These are phyloP conservation scores for Prionchulus punctatus DNA, from an alignment of 2,888 invertebrate genomes.

Conservation along the genomic window DNA sequence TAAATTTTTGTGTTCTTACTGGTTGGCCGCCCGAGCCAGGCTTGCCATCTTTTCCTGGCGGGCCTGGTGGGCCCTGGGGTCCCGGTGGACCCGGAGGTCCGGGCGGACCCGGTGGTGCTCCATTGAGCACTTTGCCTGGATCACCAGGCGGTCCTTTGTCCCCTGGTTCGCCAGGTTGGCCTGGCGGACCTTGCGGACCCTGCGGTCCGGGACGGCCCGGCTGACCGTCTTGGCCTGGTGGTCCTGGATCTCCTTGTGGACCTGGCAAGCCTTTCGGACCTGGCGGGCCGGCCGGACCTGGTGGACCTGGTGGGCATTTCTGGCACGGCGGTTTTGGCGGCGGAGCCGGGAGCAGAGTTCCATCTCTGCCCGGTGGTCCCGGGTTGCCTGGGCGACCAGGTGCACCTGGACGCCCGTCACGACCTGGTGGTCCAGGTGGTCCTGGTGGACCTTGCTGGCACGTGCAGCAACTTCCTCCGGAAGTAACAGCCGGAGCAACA, in stretches of 20 bases:
- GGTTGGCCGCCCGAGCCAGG: conserved; percentile 1
- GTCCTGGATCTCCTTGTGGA: conserved; percentile 5
- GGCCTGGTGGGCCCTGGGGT: conserved; percentile 3
- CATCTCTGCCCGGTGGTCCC: conserved; percentile 9
- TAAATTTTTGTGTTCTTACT: background rate
- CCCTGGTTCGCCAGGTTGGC: background rate
- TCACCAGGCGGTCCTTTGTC: conserved; percentile 6
- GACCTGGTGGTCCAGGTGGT: conserved; percentile 6
- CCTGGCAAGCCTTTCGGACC: conserved; percentile 10
- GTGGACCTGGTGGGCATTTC: conserved; percentile 5
- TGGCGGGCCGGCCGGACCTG: conserved; percentile 4
- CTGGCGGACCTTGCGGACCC: conserved; percentile 11
- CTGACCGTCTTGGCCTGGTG: conserved; percentile 1
- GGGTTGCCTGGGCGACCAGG: conserved; percentile 9
- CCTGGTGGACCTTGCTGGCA: conserved; percentile 9
- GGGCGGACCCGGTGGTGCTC: conserved; percentile 1
- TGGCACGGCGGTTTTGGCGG: conserved; percentile 8
- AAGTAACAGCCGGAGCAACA: background rate
- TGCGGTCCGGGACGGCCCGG: conserved; percentile 13
- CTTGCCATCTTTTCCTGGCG: conserved; percentile 7
- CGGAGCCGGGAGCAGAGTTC: conserved; percentile 1
- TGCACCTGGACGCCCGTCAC: conserved; percentile 9
- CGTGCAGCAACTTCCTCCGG: background rate
- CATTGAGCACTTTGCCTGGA: conserved; percentile 2
- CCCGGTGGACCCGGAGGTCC: conserved; percentile 9